phyloP scores from a whole-genome alignment of 1,140 invertebrate genomes.

The Vanessa atalanta region DNA sequence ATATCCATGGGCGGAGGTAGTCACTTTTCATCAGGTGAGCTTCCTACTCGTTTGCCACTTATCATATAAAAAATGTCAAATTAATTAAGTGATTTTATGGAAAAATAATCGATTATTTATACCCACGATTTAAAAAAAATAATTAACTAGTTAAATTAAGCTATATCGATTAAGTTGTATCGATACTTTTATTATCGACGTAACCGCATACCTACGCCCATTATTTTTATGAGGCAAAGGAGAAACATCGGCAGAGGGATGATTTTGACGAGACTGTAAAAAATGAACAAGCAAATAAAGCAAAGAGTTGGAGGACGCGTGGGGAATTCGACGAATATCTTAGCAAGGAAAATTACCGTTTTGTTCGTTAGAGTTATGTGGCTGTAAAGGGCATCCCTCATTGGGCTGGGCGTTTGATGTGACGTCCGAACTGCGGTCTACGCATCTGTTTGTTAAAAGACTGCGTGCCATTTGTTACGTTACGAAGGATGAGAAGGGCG shows the following conservation, averaged over 20 bases:
- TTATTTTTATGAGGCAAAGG: slow-evolving; percentile 43
- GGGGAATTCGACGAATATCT: slow-evolving; percentile 43
- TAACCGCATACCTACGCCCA: slow-evolving; percentile 28
- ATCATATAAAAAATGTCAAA: no score
- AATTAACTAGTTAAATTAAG: no score
- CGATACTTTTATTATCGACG: neutral
- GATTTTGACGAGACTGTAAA: slow-evolving; percentile 46
- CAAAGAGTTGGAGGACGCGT: slow-evolving; percentile 34
- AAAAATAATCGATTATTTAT: no score
- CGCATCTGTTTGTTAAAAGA: neutral
- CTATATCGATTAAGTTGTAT: neutral
- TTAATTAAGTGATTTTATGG: no score
- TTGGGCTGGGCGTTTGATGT: slow-evolving; percentile 8
- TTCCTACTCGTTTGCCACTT: no score
- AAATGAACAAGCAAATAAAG: slow-evolving; percentile 44
- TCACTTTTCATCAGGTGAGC: no score
- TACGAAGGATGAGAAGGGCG: no score
- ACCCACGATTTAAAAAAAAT: no score
- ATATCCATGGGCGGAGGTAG: no score
- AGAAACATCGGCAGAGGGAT: slow-evolving; percentile 38
- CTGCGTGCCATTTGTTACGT: neutral
- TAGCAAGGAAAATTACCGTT: slow-evolving; percentile 10
- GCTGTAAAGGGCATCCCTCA: neutral
- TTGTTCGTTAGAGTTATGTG: slow-evolving; percentile 22
- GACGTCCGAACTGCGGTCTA: neutral